Percentiles rank a stretch among this genome's conserved stretches.
phyloP scores from a whole-genome alignment of 2,888 invertebrate species.

The Clistopyga incitator region DNA sequence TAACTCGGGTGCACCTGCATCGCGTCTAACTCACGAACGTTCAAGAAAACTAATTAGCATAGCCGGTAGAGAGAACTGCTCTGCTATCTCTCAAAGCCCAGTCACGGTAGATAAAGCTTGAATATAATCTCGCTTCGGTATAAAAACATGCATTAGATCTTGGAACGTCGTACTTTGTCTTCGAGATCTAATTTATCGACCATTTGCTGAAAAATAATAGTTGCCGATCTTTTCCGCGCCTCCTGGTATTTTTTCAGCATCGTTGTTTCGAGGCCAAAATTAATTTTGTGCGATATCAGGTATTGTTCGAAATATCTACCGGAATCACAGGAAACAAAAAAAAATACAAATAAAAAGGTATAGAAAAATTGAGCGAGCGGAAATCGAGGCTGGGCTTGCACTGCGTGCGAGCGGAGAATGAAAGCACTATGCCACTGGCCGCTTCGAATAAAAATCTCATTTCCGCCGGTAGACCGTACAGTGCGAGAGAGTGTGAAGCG shows the following conservation, averaged over 20 bases:
- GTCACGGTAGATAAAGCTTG: conserved; percentile 55
- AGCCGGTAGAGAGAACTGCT: conserved; percentile 48
- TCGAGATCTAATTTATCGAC: conserved; percentile 41
- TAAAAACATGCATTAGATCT: conserved; percentile 16
- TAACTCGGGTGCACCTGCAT: conserved; percentile 42
- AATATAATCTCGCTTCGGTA: conserved; percentile 41
- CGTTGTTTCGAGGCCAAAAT: too few relatives aligned
- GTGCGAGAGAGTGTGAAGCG: conserved; percentile 63
- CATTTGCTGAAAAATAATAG: conserved; percentile 1
- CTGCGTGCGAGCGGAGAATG: conserved; percentile 7
- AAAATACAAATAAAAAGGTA: too few relatives aligned
- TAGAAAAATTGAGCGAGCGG: conserved; percentile 36
- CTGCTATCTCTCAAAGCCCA: conserved; percentile 60
- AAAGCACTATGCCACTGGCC: conserved; percentile 71
- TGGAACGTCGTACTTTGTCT: conserved; percentile 44
- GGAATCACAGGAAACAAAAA: conserved; percentile 10
- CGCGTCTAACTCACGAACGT: conserved; percentile 20
- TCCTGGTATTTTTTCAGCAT: too few relatives aligned
- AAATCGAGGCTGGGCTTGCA: background rate
- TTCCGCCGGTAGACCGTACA: conserved; percentile 70
- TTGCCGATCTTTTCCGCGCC: too few relatives aligned
- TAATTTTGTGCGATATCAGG: background rate
- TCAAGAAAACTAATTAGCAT: conserved; percentile 60
- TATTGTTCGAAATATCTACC: conserved; percentile 18
- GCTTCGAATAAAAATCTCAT: conserved; percentile 77